phyloP scores from a whole-genome alignment of 1,140 invertebrate species.

The Micrasema minimum region DNA sequence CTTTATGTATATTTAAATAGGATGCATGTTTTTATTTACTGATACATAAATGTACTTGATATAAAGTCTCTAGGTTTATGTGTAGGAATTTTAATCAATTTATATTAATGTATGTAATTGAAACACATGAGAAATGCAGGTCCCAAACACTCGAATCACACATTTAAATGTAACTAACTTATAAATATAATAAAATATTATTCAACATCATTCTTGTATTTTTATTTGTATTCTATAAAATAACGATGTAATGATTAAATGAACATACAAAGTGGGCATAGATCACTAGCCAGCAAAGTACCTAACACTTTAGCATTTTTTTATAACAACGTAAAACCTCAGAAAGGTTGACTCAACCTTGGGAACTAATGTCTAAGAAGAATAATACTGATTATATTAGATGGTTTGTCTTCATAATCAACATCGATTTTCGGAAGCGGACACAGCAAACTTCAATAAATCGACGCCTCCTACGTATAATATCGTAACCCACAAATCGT shows the following conservation, averaged over 20 bases:
- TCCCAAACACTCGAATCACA: conserved; percentile 25
- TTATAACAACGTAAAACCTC: no score
- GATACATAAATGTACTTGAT: not conserved
- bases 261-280: no score
- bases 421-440: no score
- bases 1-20: conserved; percentile 18
- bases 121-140: conserved; percentile 30
- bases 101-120: conserved; percentile 6
- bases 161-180: conserved; percentile 22
- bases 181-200: conserved; percentile 30
- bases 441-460: no score
- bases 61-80: conserved; percentile 3
- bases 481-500: no score
- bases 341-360: no score
- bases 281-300: no score
- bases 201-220: not conserved
- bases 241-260: not conserved
- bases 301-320: no score
- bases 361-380: no score
- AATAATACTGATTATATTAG: no score
- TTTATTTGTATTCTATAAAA: not conserved
- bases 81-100: conserved; percentile 11
- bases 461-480: no score
- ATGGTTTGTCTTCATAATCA: no score
- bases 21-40: conserved; percentile 23